Conservation (phyloP, 1,140 invertebrate species). For the Mylabris phalerata region DNA sequence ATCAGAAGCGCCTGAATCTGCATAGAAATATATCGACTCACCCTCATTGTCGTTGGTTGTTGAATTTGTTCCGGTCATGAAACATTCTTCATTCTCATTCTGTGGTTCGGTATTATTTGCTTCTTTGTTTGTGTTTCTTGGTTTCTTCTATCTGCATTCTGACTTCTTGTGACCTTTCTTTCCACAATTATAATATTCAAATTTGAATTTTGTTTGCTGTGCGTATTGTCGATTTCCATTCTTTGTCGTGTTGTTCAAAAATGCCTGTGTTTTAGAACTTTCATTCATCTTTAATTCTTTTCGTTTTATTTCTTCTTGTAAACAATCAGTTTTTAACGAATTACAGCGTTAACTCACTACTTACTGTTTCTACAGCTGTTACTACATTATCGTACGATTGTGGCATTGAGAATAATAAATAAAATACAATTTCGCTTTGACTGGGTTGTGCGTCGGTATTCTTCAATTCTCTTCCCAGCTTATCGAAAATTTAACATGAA, state of each 20-base stretch:
- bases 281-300: not conserved
- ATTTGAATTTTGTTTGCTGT: not conserved
- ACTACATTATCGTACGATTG: conserved; percentile 37
- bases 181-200: conserved; percentile 1
- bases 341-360: conserved; percentile 30
- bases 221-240: not conserved
- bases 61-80: not conserved
- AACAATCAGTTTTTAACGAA: not conserved
- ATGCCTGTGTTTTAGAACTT: too few relatives aligned
- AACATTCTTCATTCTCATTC: not conserved
- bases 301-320: not conserved
- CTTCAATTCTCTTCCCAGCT: conserved; percentile 15
- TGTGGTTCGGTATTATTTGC: not conserved
- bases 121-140: not conserved
- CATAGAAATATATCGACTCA: not conserved
- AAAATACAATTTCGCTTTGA: conserved; percentile 29
- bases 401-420: conserved; percentile 40
- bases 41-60: not conserved
- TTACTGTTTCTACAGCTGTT: conserved; percentile 42
- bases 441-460: conserved; percentile 16
- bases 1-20: not conserved
- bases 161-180: not conserved
- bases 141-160: not conserved
- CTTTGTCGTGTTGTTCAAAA: not conserved
- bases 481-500: not conserved